Base-by-base conservation (phyloP, 92 coral and sea anemone species). In the Epizoanthus scotinus region DNA sequence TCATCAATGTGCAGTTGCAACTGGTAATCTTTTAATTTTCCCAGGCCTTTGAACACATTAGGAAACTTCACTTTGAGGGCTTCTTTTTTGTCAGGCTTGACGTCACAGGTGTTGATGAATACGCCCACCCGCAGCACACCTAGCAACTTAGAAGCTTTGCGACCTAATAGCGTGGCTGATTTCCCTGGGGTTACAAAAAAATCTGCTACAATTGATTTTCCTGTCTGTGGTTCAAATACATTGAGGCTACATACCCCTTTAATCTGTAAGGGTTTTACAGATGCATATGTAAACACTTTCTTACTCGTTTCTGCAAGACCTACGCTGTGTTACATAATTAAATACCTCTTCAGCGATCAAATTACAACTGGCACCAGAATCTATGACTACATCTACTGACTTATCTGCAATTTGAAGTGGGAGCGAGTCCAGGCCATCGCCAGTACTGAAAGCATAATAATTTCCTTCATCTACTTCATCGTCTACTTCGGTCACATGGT, bases 171-270 rank as follows among this genome's bases (percentile, higher is more conserved):
- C 9, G 82, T 83, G 56, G 87, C 70, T 36, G 87, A 78, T 15
- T 84, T 49, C 26, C 83, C 67, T 47, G 83, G 78, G 82, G 78
- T 80, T 62, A 84, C 26, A 25, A 44, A 84, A 18, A 84, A 84
- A 63, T 84, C 82, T 72, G 67, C 78, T 67, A 27, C 28, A 36
- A 64, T 57, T 72, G 82, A 74, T 72, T 72, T 77, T 15, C 67
- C 77, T 25, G 91, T 77, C 27, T 84, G 72, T 21, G 85, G 86
- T 21, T 71, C 82, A 47, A 44, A 17, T 61, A 63, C 63, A 22
- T 49, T 31, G 3, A 83, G 73, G 0, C 29, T 80, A 68, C 91
- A 84, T n/a, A 61, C 67, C 22, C 86, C 88, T 70, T 84, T 84
- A 1, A 78, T 85, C 53, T 65, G 42, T 54, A 84, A 73, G 6